Evolutionary conservation across 2,888 invertebrate species (phyloP).

Genomic region (Drosophila seclusa): DNA sequence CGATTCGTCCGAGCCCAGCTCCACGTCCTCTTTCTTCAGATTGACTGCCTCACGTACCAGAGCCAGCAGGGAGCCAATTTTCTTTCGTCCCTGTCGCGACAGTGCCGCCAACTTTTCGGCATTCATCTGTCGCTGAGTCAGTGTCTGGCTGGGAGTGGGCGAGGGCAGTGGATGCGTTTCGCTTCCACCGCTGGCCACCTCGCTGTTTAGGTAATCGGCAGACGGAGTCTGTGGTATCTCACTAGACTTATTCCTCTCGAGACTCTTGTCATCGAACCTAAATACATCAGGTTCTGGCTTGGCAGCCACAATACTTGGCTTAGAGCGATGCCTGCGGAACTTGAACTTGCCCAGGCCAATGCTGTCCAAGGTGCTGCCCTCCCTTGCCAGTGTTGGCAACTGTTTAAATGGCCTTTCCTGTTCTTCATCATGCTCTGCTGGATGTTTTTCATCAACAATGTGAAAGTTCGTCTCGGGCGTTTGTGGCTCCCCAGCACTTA

Average conservation of each 20-base stretch:
- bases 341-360: constrained; percentile 77
- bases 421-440: constrained; percentile 52
- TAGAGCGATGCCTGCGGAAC: constrained; percentile 69
- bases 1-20: constrained; percentile 71
- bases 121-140: constrained; percentile 57
- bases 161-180: constrained; percentile 45
- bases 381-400: constrained; percentile 47
- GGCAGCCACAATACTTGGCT: constrained; percentile 46
- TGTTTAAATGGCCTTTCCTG: constrained; percentile 27
- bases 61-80: constrained; percentile 82
- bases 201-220: constrained; percentile 48
- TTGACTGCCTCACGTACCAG: constrained; percentile 84
- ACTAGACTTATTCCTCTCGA: constrained; percentile 53
- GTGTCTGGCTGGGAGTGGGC: constrained; percentile 67
- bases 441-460: constrained; percentile 86
- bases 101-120: constrained; percentile 76
- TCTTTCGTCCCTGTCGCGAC: constrained; percentile 83
- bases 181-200: constrained; percentile 23
- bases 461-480: constrained; percentile 76
- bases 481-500: constrained; percentile 17
- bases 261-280: constrained; percentile 78
- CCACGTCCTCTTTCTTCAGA: constrained; percentile 72
- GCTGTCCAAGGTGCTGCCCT: constrained; percentile 46
- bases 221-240: constrained; percentile 55
- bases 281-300: constrained; percentile 81